Base-by-base conservation (phyloP, 1,140 invertebrate genomes). In the Thrips palmi region DNA sequence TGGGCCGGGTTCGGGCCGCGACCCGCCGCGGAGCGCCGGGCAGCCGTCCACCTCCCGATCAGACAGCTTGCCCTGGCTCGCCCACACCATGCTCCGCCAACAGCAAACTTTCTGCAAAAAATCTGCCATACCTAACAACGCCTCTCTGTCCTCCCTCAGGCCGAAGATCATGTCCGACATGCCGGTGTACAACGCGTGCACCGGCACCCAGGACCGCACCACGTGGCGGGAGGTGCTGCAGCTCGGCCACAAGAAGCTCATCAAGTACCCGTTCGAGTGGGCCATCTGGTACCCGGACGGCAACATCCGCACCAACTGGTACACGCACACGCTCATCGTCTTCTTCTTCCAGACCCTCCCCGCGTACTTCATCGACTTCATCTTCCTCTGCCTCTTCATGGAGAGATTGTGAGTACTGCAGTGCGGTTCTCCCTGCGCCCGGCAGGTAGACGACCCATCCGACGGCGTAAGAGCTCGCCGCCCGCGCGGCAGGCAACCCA, bases 111-210 rank as follows among this genome's bases (percentile, higher is more conserved):
- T 12, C 23, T 12, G 23, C 11, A 25, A 33, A 12, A 37, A 6
- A 28, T 29, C 8, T 14, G n/a, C 8, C 5, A 11, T 29, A 37
- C 24, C 10, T 31, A 23, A 4, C 7, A 35, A n/a, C n/a, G 11
- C 15, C 22, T 39, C 8, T 28, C 33, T 32, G 12, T 7, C 19
- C 24, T 35, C 8, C 7, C 15, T 32, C 7, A 32, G 8, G 15
- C 8, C 8, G 8, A 7, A 8, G 7, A 7, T 10, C 39, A 40
- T 24, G 17, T 30, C 14, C 12, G 30, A 37, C 10, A 2, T 81
- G 11, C 77, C 76, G 0, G 74, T 79, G 3, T 78, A 70, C 51
- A 84, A 84, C 50, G 53, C 81, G 15, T 77, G 77, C 4, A 68
- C 72, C 40, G 69, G 68, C 19, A 69, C 72, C 11, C 57, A 70